Evolutionary conservation across 2,113 vertebrate genomes (phyloP), one percentile per base, ranked within the genome.

Genomic region (Muscicapa adusta): DNA sequence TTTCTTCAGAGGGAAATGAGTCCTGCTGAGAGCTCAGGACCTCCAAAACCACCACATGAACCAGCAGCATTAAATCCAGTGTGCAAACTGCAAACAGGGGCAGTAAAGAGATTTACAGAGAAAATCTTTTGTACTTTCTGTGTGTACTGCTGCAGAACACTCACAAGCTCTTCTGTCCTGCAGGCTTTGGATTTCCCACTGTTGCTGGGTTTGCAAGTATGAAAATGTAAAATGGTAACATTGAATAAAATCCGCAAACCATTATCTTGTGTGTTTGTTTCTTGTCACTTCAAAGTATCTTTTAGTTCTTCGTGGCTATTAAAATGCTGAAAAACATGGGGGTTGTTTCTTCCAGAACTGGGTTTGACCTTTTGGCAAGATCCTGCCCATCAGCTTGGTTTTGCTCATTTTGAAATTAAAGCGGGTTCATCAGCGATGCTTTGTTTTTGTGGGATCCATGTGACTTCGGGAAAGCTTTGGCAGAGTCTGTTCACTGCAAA

Each of bases 181-280:
- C 54, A 58, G 88, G 45, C 78, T 57, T 36, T 68, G 58, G 31
- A 1, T 29, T 75, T 47, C 31, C 58, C 54, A 50, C 54, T 61
- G 48, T 8, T 36, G 18, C 18, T n/a, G 61, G 15, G n/a, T 66
- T 85, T 68, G 54, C 75, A 20, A 24, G 2, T 15, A 7, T 73
- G 79, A 48, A 72, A 36, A 57, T 68, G 62, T 79, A 29, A 75
- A 60, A 28, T 63, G 19, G 0, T 33, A 45, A 50, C 13, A 19
- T 12, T 71, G 16, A 95, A 94, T 96, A 94, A 96, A 96, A 67
- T 20, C n/a, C 17, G 14, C 38, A 24, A 25, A 24, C 24, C n/a
- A 5, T 56, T 42, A 3, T 4, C 33, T 25, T 0, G 0, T 42
- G 6, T 61, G 28, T 48, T 62, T 60, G 19, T 26, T 14, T 75